Evolutionary conservation across 1,140 invertebrate species (phyloP).

Genomic region (Chlorops oryzae): DNA sequence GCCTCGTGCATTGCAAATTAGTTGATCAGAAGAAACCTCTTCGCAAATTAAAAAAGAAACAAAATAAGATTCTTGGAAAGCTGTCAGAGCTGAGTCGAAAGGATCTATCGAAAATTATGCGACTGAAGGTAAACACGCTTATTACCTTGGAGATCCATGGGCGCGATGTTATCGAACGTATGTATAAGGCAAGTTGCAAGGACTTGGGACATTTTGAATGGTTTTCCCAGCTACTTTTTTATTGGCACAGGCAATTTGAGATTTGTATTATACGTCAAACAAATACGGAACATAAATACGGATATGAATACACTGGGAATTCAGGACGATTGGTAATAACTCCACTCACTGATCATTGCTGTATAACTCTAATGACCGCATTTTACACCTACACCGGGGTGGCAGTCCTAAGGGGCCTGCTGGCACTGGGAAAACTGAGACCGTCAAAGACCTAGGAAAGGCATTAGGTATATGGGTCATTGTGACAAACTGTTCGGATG

Average conservation of each 20-base stretch:
- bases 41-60: constrained; percentile 67
- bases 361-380: constrained; percentile 81
- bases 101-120: constrained; percentile 65
- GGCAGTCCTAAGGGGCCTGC: constrained; percentile 83
- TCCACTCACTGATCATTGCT: constrained; percentile 81
- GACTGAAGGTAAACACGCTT: constrained; percentile 76
- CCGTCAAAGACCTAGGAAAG: constrained; percentile 79
- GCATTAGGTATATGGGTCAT: constrained; percentile 79
- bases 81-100: constrained; percentile 71
- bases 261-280: constrained; percentile 66
- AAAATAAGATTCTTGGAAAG: constrained; percentile 65
- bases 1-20: constrained; percentile 60
- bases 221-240: constrained; percentile 85
- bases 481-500: constrained; percentile 83
- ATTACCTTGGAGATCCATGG: constrained; percentile 84
- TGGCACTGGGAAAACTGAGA: constrained; percentile 86
- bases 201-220: constrained; percentile 76
- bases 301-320: constrained; percentile 92
- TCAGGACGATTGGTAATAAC: constrained; percentile 83
- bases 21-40: constrained; percentile 68
- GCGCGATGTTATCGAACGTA: constrained; percentile 76
- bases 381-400: constrained; percentile 75
- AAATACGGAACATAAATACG: constrained; percentile 68
- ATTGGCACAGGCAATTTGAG: constrained; percentile 78
- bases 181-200: constrained; percentile 68